These are phyloP conservation scores for Microcaecilia unicolor DNA, from an alignment of 2,797 vertebrate genomes.

Conservation along the genomic window DNA sequence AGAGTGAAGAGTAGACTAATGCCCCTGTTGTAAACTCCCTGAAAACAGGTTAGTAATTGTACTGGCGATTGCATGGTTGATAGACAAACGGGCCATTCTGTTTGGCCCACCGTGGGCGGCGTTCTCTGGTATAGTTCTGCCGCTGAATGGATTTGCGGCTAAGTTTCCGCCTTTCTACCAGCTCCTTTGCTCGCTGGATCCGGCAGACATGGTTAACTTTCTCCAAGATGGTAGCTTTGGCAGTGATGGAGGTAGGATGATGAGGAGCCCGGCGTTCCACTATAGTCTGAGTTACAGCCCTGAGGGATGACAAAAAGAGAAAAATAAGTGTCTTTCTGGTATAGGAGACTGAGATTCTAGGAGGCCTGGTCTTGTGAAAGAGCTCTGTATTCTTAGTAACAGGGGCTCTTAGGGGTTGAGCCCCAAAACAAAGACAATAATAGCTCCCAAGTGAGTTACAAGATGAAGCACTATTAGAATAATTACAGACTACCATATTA, in stretches of 20 bases:
- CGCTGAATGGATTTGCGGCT: conserved; percentile 81
- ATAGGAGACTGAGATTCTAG: neutral
- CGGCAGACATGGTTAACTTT: conserved; percentile 78
- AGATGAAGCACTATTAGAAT: no score
- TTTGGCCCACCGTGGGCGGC: conserved; percentile 62
- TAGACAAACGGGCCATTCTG: conserved; percentile 74
- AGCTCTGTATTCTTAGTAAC: no score
- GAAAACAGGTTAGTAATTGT: conserved; percentile 75
- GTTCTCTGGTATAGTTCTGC: conserved; percentile 82
- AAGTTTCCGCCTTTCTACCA: conserved; percentile 71
- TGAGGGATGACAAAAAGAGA: conserved; percentile 8
- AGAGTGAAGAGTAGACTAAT: conserved; percentile 14
- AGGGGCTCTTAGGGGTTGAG: no score
- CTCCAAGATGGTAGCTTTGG: conserved; percentile 69
- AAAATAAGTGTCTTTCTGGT: fast-evolving
- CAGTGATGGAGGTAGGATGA: conserved; percentile 50
- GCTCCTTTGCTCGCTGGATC: conserved; percentile 78
- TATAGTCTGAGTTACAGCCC: conserved; percentile 55
- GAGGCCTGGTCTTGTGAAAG: no score
- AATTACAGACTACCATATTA: no score
- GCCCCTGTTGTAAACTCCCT: conserved; percentile 5
- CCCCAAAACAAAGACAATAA: no score
- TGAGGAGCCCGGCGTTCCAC: conserved; percentile 45
- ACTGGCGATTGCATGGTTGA: conserved; percentile 88
- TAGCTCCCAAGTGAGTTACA: no score